Evolutionary conservation across 2,888 invertebrate genomes (phyloP), one percentile per base, ranked within the genome.

Genomic region (Coenonympha glycerion): DNA sequence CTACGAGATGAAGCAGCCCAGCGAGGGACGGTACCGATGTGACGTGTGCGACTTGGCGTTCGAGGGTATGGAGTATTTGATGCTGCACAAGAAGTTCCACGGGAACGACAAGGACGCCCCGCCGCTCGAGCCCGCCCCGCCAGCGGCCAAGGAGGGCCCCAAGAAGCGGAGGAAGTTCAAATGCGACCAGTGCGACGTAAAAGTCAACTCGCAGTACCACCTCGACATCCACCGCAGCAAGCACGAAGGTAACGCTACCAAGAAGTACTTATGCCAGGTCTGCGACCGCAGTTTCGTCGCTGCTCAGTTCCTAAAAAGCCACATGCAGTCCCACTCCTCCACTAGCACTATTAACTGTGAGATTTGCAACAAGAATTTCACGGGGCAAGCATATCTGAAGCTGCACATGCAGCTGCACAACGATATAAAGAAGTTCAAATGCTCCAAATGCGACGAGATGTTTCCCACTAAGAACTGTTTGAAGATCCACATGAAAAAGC

Each of bases 341-440:
- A 76, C 76, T 0, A 84, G 81, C 46, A 86, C 84, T 0, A 87
- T 87, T 8, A 84, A 83, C 56, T 87, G 87, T 55, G 87, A 87
- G 57, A 84, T 87, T 6, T 87, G 87, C 53, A 71, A 60, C 53
- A 86, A 86, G 60, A 82, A 71, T 37, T 87, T 87, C 56, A 87
- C 87, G 0, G 87, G 87, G 0, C 87, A 87, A 64, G 87, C 87
- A 0, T 87, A 87, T 54, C 59, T 87, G 8, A 87, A 87, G 52
- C 73, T 87, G 0, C 87, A 87, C 55, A 86, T 87, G 87, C 87
- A 87, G 56, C 66, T 87, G 24, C 87, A 87, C 49, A 87, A 84
- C 1, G 87, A 87, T 52, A 79, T 86, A 8, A 87, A 84, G 56
- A 87, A 87, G 58, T 87, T 87, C 37, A 87, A 86, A 56, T 87